Evolutionary conservation across 1,140 invertebrate genomes (phyloP), one percentile per base, ranked within the genome.

Genomic region (Matsumurasca onukii): DNA sequence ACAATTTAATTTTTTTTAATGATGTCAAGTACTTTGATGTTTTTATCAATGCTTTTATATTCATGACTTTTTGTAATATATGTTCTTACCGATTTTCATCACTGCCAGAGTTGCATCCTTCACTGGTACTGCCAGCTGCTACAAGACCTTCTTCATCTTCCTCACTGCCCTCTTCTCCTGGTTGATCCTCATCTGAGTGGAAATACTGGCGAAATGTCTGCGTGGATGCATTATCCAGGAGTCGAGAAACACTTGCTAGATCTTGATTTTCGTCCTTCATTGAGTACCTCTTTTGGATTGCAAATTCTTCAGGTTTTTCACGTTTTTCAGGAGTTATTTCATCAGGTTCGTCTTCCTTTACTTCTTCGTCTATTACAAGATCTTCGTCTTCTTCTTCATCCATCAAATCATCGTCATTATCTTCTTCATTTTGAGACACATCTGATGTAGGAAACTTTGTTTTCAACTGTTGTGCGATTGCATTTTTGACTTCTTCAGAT

Each of bases 51-150:
- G n/a, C n/a, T n/a, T n/a, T n/a, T n/a, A n/a, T n/a, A n/a, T n/a
- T n/a, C n/a, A n/a, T n/a, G n/a, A n/a, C n/a, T n/a, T n/a, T n/a
- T n/a, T n/a, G n/a, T n/a, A n/a, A n/a, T n/a, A n/a, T n/a, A 39
- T 39, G 27, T 39, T 68, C 83, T 82, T 79, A 87, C 86, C 83
- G 85, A 76, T 90, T 90, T 77, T 90, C 89, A 77, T 92, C 90
- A 64, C 89, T 91, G 57, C 90, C 90, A n/a, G 89, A 91, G 72
- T 89, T 88, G 74, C 92, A 91, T 68, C 88, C 89, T 76, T 91
- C 90, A 71, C 89, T 91, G 3, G 88, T 88, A 29, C 86, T 89
- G 13, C 84, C 83, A 0, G 88, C 88, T 0, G 88, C 88, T 0
- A 92, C 83, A 0, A 91, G 82, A 15, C 89, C 89, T 76, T 92